These are phyloP conservation scores for Venustaconcha ellipsiformis DNA, from an alignment of 1,140 invertebrate genomes.

Conservation along the genomic window DNA sequence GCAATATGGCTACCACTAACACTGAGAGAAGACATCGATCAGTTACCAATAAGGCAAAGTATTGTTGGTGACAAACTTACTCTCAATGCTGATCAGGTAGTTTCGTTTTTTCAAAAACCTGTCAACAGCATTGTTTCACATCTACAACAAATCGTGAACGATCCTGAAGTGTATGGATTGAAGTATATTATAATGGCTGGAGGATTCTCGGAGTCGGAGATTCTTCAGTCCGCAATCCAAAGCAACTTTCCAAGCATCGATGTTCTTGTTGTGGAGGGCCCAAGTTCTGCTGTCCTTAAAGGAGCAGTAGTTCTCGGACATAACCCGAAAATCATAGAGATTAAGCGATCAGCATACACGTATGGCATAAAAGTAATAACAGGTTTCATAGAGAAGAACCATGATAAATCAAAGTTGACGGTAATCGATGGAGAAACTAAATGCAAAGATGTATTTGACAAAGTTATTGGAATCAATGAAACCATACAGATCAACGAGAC, in stretches of 20 bases:
- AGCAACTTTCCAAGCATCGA: neutral
- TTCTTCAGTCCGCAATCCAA: conserved; percentile 1
- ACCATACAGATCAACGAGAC: too few relatives aligned
- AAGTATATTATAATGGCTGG: conserved; percentile 3
- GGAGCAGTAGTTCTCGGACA: conserved; percentile 5
- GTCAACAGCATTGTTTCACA: conserved; percentile 1
- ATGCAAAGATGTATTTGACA: too few relatives aligned
- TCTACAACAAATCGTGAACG: neutral
- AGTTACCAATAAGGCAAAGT: too few relatives aligned
- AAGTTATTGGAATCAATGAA: too few relatives aligned
- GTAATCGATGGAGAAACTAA: too few relatives aligned
- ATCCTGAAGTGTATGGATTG: neutral
- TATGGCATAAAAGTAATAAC: too few relatives aligned
- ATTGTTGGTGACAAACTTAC: neutral
- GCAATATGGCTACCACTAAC: too few relatives aligned
- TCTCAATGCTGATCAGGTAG: neutral
- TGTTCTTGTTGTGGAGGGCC: neutral
- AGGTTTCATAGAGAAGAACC: too few relatives aligned
- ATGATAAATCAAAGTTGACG: too few relatives aligned
- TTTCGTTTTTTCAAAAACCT: conserved; percentile 2
- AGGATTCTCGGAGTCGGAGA: conserved; percentile 8
- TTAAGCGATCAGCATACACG: too few relatives aligned
- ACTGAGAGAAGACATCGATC: too few relatives aligned
- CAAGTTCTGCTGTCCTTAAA: conserved; percentile 11
- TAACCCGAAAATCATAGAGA: conserved; percentile 1